phyloP scores from a whole-genome alignment of 1,140 invertebrate genomes.

The Panulirus ornatus region DNA sequence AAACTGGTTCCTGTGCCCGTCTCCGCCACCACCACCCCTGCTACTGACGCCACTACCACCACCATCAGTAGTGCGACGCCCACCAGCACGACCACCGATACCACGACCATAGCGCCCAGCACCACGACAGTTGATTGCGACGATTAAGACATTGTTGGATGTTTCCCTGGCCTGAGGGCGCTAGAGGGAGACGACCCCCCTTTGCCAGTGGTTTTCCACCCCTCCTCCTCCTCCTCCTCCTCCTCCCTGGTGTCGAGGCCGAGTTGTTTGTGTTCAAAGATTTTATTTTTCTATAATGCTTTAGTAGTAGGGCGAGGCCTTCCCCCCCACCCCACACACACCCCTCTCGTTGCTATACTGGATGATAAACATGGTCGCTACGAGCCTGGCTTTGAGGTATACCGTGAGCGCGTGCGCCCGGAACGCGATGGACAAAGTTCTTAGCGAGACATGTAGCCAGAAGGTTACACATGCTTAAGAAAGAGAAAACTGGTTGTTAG shows the following conservation, averaged over 20 bases:
- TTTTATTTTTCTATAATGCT: neutral
- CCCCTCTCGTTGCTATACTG: no score
- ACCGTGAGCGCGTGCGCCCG: no score
- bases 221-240: neutral
- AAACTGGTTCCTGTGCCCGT: neutral
- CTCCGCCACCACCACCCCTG: neutral
- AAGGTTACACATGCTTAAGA: no score
- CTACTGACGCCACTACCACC: neutral
- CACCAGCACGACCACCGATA: neutral
- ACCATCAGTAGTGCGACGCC: conserved; percentile 40
- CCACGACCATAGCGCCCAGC: neutral
- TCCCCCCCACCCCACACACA: no score
- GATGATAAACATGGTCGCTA: no score
- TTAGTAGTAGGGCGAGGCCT: no score
- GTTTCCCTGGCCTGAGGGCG: neutral
- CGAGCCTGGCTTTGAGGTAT: no score
- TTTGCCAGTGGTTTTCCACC: neutral
- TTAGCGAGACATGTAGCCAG: no score
- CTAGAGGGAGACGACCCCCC: neutral
- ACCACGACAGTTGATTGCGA: conserved; percentile 26
- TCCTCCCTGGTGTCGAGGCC: no score
- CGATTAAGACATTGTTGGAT: neutral
- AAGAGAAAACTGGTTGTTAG: no score
- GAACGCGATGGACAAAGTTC: no score
- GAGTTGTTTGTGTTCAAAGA: neutral